These are phyloP conservation scores for Oophaga sylvatica DNA, from an alignment of 2,797 vertebrate species.

Conservation along the genomic window DNA sequence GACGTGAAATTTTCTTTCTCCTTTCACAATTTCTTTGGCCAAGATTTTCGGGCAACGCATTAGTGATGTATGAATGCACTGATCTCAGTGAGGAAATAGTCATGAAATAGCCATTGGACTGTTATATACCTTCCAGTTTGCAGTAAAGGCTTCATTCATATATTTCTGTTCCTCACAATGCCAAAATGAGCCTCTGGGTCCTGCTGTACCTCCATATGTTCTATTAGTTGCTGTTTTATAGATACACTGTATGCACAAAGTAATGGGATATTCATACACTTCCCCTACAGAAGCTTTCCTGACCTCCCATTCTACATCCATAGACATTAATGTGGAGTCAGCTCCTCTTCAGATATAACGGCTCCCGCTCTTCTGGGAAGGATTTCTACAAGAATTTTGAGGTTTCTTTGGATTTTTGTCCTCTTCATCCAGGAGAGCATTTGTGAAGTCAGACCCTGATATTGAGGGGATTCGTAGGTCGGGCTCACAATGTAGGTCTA, in stretches of 20 bases:
- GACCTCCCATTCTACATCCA: no score
- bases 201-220: neutral
- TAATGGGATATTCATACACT: no score
- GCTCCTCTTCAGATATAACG: no score
- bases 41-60: neutral
- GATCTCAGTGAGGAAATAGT: neutral
- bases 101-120: neutral
- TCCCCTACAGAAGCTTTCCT: no score
- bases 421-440: no score
- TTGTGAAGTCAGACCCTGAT: no score
- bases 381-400: no score
- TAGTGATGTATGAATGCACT: neutral
- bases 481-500: no score
- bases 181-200: neutral
- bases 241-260: neutral
- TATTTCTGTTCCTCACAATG: neutral
- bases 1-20: neutral
- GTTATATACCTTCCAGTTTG: neutral
- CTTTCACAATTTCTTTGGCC: neutral
- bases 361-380: no score
- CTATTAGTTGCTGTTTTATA: neutral
- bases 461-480: no score
- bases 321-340: no score
- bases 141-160: neutral
- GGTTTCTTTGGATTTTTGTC: no score